Base-by-base conservation (phyloP, 2,113 vertebrate genomes). In the Mugil cephalus region DNA sequence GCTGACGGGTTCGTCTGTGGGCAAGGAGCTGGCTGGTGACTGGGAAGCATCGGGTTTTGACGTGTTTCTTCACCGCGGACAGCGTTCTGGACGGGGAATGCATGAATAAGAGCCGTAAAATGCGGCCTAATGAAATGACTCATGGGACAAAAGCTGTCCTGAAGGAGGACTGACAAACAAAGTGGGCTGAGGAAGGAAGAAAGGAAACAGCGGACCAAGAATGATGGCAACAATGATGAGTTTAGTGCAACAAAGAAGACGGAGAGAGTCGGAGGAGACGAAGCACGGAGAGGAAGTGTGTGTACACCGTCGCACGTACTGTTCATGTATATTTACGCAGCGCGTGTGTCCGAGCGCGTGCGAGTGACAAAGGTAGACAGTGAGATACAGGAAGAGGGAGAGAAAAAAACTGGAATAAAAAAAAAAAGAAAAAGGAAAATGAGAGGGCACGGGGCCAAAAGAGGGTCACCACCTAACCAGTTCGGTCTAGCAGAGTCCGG, bases 401-500 rank as follows among this genome's bases (percentile, higher is more conserved):
- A 24, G 39, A 38, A 79, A 61, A 51, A 55, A 73, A 10, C 39
- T 52, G 67, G 69, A 74, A 45, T 21, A 1, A 53, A n/a, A 7
- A 43, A 55, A 48, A 63, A 36, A 12, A 53, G 48, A 35, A 67
- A 17, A 19, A 58, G 66, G 58, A 88, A 82, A 86, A 82, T 55
- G 70, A 79, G 71, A 74, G 85, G 80, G 84, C 81, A 74, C 18
- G 1, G 71, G 82, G 88, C 89, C 86, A 91, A 83, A 84, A 80
- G 73, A 69, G 82, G 89, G 92, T 90, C 91, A 83, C 69, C 87
- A 92, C 90, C 89, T 90, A 89, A 93, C 90, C 91, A 89, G 92
- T 93, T 92, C 77, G 47, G 88, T 93, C 91, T 91, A 88, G 90
- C 87, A 75, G 73, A 86, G 89, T 93, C 91, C 70, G 67, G 90